Base-by-base conservation (phyloP, 2,113 vertebrate species). In the Crotalus helleri region DNA sequence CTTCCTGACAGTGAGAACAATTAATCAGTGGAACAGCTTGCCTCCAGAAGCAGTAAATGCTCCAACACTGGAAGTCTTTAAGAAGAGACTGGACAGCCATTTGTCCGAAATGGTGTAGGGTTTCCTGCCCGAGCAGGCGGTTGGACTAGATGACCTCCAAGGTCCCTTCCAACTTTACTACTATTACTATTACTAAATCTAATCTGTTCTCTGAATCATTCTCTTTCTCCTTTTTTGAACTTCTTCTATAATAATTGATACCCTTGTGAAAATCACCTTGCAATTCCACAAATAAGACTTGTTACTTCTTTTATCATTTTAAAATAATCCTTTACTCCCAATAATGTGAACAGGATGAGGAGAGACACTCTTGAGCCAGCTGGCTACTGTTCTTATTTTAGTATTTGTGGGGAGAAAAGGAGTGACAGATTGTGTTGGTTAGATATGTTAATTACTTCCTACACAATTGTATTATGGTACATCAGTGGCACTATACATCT, bases 371-470 rank as follows among this genome's bases (percentile, higher is more conserved):
- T 69, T 90, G 4, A n/a, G 85, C 9, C 89, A 87, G 0, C 29
- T 33, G 44, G 0, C 59, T 39, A 3, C 57, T 94, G 59, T 19
- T 55, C 3, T 88, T 89, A 85, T 49, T 90, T 0, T 29, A 89
- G 89, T 33, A 58, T 2, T 90, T 88, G 1, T 39, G 81, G 53
- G 61, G 59, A 53, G 94, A 29, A 86, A 94, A 64, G 4, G 85
- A 59, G 29, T 39, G 93, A 19, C 85, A 96, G 29, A 8, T 87
- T 49, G 58, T 9, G 46, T 2, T 26, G 11, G 0, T 19, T 93
- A 58, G 92, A 94, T 93, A 69, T 69, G 89, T 59, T 39, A 90
- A 53, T 53, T 61, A 46, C 81, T 81, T 89, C 91, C 93, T 88
- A 88, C 64, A 17, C 61, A 88, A 57, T 49, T 93, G 49, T 69